Evolutionary conservation across 2,888 invertebrate species (phyloP), one percentile per base, ranked within the genome.

Genomic region (Pterostichus niger): DNA sequence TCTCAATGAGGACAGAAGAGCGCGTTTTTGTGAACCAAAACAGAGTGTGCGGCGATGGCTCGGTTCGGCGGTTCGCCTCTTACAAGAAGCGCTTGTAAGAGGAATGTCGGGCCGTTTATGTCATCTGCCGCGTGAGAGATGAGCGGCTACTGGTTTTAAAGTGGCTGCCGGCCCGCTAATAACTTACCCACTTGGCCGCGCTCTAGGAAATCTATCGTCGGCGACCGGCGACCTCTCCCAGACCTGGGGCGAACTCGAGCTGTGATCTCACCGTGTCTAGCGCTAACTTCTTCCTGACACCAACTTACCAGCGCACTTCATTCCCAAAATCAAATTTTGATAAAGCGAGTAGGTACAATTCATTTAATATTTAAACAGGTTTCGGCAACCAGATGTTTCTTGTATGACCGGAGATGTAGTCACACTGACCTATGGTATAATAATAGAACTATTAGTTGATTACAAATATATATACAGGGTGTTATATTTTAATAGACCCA

Each of bases 141-240:
- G 83, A 68, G 86, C 86, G 84, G 88, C 88, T 88, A 88, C 88
- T 87, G 88, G 87, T 88, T 87, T 88, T 87, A 86, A 87, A 86
- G 82, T 82, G 82, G 68, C 61, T 49, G 75, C 79, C 75, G 61
- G 61, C 24, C 75, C 82, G 61, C 59, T n/a, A 17, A 82, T 82
- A 82, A 82, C 75, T 82, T 82, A 59, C 56, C 56, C 73, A 35
- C 82, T 54, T 46, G 35, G 71, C 54, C 10, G 15, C 7, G 77
- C 77, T 56, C 77, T 77, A 77, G 77, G 79, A 79, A 79, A 79
- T 64, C 64, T 64, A 64, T 79, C 64, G 79, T 31, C 35, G 75
- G n/a, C 56, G 33, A 33, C 24, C 44, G 73, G 35, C 76, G 64
- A 71, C 68, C 68, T 56, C 56, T 1, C n/a, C 56, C 40, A n/a